Evolutionary conservation across 2,888 invertebrate genomes (phyloP).

Genomic region (Ichneumoninae sp.): DNA sequence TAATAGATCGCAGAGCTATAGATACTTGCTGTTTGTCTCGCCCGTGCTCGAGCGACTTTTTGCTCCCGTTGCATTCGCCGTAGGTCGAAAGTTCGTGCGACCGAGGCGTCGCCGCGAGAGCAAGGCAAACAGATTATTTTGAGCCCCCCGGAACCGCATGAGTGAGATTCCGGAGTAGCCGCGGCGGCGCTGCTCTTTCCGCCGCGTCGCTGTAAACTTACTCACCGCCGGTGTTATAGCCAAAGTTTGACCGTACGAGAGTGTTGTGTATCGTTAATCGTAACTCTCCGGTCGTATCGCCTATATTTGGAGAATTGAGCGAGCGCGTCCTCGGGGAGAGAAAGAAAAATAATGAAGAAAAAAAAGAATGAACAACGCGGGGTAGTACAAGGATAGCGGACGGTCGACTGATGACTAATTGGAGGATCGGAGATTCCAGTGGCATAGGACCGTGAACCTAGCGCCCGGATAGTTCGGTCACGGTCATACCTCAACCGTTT

Average conservation of each 20-base stretch:
- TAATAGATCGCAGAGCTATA: slow-evolving; percentile 48
- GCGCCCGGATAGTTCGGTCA: slow-evolving; percentile 50
- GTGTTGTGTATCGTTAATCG: slow-evolving; percentile 22
- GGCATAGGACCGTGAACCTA: slow-evolving; percentile 62
- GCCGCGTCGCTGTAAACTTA: slow-evolving; percentile 1
- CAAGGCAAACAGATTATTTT: slow-evolving; percentile 76
- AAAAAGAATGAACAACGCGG: slow-evolving; percentile 56
- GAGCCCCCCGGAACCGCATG: slow-evolving; percentile 80
- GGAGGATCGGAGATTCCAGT: slow-evolving; percentile 54
- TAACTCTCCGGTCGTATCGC: slow-evolving; percentile 35
- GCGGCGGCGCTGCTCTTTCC: slow-evolving; percentile 35
- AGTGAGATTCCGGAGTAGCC: slow-evolving; percentile 74
- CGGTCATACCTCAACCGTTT: slow-evolving; percentile 43
- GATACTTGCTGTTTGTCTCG: slow-evolving; percentile 25
- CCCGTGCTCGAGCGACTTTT: slow-evolving; percentile 67
- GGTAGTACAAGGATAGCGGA: slow-evolving; percentile 78
- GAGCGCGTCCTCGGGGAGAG: slow-evolving; percentile 61
- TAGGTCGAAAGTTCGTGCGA: slow-evolving; percentile 82
- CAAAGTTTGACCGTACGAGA: slow-evolving; percentile 53
- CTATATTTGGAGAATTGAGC: slow-evolving; percentile 63
- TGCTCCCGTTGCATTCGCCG: slow-evolving; percentile 79
- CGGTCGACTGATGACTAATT: slow-evolving; percentile 68
- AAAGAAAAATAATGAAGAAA: slow-evolving; percentile 25
- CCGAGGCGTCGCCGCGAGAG: slow-evolving; percentile 66
- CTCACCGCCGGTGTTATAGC: slow-evolving; percentile 27